phyloP scores from a whole-genome alignment of 2,888 invertebrate species.

The Trachelus iudaicus region DNA sequence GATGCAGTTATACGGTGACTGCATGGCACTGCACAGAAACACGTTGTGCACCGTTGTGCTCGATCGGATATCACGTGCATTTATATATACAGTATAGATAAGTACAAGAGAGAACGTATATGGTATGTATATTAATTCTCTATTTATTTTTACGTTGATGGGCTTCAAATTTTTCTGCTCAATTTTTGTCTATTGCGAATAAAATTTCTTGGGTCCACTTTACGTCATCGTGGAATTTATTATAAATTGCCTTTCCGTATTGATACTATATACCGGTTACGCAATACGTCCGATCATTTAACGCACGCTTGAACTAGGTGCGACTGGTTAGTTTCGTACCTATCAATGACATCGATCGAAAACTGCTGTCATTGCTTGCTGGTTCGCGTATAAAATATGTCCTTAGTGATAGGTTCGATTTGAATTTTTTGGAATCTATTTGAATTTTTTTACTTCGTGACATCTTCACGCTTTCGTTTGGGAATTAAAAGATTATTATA shows the following conservation, averaged over 20 bases:
- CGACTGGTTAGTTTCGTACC: not conserved
- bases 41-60: not conserved
- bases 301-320: not conserved
- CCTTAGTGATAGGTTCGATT: not conserved
- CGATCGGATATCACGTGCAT: not conserved
- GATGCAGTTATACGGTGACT: constrained; percentile 21
- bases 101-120: not conserved
- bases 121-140: not conserved
- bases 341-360: not conserved
- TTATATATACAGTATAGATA: not conserved
- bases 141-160: not conserved
- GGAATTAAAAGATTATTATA: not conserved
- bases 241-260: not conserved
- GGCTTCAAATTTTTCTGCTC: not conserved
- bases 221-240: not conserved
- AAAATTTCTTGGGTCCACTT: not conserved
- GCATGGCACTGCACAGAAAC: not conserved
- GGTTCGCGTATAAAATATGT: not conserved
- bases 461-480: not conserved
- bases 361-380: not conserved
- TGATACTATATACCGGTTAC: not conserved
- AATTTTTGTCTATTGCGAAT: not conserved
- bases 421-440: too few relatives aligned
- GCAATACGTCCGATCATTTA: not conserved
- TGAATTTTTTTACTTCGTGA: not conserved